These are phyloP conservation scores for Protaetia brevitarsis DNA, from an alignment of 1,140 invertebrate genomes.

Conservation along the genomic window DNA sequence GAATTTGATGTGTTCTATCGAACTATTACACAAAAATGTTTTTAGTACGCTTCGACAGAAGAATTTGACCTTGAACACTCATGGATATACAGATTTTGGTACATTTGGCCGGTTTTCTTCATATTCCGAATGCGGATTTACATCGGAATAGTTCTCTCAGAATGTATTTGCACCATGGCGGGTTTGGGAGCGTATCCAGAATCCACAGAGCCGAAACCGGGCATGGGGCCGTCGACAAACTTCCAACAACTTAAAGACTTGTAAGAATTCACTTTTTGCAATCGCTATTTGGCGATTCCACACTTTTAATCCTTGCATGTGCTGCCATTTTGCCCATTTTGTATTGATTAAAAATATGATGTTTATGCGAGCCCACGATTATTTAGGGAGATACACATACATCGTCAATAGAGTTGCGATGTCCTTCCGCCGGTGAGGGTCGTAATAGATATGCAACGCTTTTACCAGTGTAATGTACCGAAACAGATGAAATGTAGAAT, in stretches of 20 bases:
- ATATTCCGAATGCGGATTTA: slow-evolving; percentile 88
- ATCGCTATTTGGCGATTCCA: too few species aligned
- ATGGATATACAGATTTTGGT: slow-evolving; percentile 75
- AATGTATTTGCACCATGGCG: slow-evolving; percentile 87
- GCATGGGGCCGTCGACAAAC: slow-evolving; percentile 73
- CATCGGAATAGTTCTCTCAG: slow-evolving; percentile 82
- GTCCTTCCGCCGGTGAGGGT: too few species aligned
- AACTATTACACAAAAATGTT: slow-evolving; percentile 41
- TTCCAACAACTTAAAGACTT: slow-evolving; percentile 55
- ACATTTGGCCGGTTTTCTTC: slow-evolving; percentile 83
- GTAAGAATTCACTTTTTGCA: slow-evolving; percentile 40
- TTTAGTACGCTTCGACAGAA: slow-evolving; percentile 67
- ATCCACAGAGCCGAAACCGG: slow-evolving; percentile 65
- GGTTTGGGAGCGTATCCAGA: slow-evolving; percentile 89
- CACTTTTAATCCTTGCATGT: too few species aligned
- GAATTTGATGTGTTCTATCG: too few species aligned
- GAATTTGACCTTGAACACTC: slow-evolving; percentile 65
- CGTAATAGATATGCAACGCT: too few species aligned
- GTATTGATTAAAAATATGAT: slow-evolving; percentile 10
- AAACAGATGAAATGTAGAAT: too few species aligned
- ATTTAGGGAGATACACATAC: too few species aligned
- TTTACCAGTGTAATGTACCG: too few species aligned
- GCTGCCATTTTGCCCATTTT: not conserved
- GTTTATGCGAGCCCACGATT: too few species aligned
- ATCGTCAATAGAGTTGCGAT: too few species aligned